Conservation (phyloP, 2,797 vertebrate species). For the Alcedo atthis region DNA sequence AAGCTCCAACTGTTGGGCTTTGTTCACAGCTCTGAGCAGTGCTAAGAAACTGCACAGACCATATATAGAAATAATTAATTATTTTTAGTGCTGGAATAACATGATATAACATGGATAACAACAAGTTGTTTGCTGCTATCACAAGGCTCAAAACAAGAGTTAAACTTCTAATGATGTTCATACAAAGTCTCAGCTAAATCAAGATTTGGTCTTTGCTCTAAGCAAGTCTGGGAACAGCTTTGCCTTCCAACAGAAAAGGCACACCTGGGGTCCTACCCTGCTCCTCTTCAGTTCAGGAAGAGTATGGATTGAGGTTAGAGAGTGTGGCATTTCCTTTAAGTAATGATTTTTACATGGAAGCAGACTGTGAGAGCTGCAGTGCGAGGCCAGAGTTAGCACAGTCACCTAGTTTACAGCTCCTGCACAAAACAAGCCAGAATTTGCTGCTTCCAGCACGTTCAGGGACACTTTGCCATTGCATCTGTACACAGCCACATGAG, state of each 20-base stretch:
- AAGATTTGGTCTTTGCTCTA: neutral
- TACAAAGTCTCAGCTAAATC: neutral
- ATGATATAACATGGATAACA: neutral
- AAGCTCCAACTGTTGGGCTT: conserved; percentile 26
- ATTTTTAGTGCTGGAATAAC: neutral
- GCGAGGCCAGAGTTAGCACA: neutral
- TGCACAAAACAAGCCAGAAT: neutral
- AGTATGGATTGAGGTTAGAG: neutral
- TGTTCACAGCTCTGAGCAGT: conserved; percentile 35
- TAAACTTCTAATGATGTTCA: neutral
- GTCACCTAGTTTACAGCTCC: neutral
- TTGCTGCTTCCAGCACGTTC: neutral
- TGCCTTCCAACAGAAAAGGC: neutral
- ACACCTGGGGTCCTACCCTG: neutral
- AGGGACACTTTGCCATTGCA: neutral
- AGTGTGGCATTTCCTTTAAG: neutral
- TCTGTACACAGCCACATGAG: neutral
- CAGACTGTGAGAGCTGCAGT: neutral
- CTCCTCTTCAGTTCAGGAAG: neutral
- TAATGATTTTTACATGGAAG: neutral
- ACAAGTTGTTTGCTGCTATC: neutral
- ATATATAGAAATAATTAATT: neutral
- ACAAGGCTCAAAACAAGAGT: neutral
- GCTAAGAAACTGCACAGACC: conserved; percentile 40
- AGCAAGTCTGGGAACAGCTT: neutral